Base-by-base conservation (phyloP, 2,888 invertebrate genomes). In the Rhyacophila evoluta region DNA sequence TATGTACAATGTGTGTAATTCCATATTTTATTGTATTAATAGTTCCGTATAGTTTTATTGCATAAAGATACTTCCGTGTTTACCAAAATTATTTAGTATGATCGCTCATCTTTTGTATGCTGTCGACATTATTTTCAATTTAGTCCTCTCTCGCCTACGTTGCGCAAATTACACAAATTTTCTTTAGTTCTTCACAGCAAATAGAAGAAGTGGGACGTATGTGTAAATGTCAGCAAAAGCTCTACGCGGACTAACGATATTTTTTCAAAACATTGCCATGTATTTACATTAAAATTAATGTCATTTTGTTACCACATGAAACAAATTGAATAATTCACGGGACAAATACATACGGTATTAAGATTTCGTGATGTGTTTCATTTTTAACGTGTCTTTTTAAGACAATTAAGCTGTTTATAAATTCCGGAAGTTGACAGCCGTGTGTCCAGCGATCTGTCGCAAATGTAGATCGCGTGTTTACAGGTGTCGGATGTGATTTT, bases 401-500 rank as follows among this genome's bases (percentile, higher is more conserved):
- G n/a, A n/a, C n/a, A n/a, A n/a, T n/a, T n/a, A n/a, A n/a, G n/a
- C n/a, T 33, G 29, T 2, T 33, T 33, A 33, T 33, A 33, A 33
- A 33, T 10, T 19, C 55, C 55, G 55, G 55, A 55, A 19, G 55
- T 19, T 55, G 2, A 8, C 25, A 4, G 25, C 19, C 25, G 19
- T 25, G 19, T 25, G 55, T 19, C 19, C 55, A 55, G 55, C 19
- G 55, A 55, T 8, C 55, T 55, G 55, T 55, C 55, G 55, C 55
- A 55, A 55, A 55, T 55, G 55, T 55, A 55, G 55, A 55, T 55
- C 25, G 55, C 55, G 19, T 19, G 55, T 12, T 15, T 8, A 55
- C 19, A 55, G 19, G 55, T 55, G 55, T 55, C 55, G 55, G 55
- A 55, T 19, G 55, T 55, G 55, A 55, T 55, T 55, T 55, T 19